Conservation (phyloP, 2,113 vertebrate genomes). For the Paradisaea rubra region DNA sequence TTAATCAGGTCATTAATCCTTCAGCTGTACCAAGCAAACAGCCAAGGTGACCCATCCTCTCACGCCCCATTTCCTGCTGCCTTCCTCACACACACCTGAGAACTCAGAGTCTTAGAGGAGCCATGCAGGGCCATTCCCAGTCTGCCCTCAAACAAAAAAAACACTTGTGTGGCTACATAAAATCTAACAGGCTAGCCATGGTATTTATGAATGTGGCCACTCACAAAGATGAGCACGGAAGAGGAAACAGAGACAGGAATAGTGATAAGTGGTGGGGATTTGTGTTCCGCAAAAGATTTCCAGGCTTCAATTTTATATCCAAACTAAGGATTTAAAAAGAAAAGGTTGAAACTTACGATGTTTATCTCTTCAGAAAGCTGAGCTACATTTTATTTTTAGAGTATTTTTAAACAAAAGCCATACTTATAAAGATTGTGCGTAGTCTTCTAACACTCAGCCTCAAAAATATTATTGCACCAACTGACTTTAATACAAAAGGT, state of each 20-base stretch:
- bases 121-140: background rate
- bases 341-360: background rate
- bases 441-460: background rate
- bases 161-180: background rate
- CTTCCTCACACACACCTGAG: background rate
- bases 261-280: background rate
- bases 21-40: background rate
- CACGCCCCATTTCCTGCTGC: background rate
- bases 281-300: background rate
- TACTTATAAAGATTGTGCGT: background rate
- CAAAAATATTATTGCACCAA: background rate
- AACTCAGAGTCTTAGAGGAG: background rate
- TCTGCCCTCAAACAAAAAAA: background rate
- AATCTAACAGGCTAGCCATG: rapidly evolving
- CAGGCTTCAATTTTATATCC: background rate
- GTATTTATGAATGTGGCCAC: background rate
- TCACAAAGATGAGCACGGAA: background rate
- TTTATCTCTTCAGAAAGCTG: background rate
- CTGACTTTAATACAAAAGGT: background rate
- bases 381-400: background rate
- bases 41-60: background rate
- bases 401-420: background rate
- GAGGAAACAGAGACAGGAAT: background rate
- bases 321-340: background rate
- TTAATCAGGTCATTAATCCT: background rate